These are phyloP conservation scores for Reticulitermes speratus DNA, from an alignment of 1,140 invertebrate genomes.

Conservation along the genomic window DNA sequence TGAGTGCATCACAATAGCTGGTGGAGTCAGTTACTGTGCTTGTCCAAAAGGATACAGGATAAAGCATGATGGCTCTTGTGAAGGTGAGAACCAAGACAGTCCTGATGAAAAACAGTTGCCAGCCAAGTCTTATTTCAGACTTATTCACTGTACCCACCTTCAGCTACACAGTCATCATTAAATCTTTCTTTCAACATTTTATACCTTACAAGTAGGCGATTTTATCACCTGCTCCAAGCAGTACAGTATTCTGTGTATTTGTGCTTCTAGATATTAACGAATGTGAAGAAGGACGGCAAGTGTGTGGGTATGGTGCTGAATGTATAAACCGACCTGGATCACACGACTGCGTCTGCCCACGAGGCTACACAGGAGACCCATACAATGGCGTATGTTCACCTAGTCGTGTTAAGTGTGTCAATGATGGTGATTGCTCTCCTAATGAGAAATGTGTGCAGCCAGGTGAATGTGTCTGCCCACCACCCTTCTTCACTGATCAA, in stretches of 20 bases:
- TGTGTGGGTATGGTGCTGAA: slow-evolving; percentile 82
- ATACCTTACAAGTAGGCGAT: too few species aligned
- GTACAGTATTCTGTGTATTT: background rate
- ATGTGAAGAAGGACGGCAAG: slow-evolving; percentile 70
- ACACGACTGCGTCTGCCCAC: slow-evolving; percentile 78
- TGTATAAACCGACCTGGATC: slow-evolving; percentile 79
- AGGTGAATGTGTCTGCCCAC: slow-evolving; percentile 84
- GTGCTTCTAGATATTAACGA: slow-evolving; percentile 69
- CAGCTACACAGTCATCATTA: background rate
- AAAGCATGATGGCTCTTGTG: slow-evolving; percentile 70
- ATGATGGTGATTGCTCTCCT: slow-evolving; percentile 75
- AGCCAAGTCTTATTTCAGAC: background rate
- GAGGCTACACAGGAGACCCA: slow-evolving; percentile 64
- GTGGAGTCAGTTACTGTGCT: slow-evolving; percentile 86
- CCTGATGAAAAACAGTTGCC: too few species aligned
- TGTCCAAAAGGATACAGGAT: slow-evolving; percentile 80
- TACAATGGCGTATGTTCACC: slow-evolving; percentile 69
- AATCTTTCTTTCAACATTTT: background rate
- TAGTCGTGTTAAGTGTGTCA: slow-evolving; percentile 74
- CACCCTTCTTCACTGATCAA: slow-evolving; percentile 81
- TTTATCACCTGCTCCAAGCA: background rate
- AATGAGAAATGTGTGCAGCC: slow-evolving; percentile 91
- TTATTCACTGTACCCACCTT: background rate
- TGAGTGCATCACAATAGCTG: slow-evolving; percentile 83
- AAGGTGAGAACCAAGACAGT: slow-evolving; percentile 46